Evolutionary conservation across 2,888 invertebrate genomes (phyloP).

Genomic region (Nomada lathburiana): DNA sequence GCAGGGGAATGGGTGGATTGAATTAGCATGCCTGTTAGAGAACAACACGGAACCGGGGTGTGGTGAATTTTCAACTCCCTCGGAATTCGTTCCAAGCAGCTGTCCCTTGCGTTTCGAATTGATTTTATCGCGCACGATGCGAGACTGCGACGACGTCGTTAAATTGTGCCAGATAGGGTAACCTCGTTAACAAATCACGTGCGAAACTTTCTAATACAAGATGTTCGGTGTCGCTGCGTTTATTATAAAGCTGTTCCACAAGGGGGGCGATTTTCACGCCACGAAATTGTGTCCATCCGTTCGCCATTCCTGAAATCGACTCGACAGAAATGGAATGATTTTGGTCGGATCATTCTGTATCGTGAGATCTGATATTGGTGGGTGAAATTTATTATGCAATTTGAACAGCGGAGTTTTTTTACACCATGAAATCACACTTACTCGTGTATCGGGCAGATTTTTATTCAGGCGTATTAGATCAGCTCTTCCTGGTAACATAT

Average conservation of each 20-base stretch:
- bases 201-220: conserved; percentile 55
- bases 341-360: background rate
- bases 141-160: conserved; percentile 22
- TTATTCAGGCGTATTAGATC: too few species aligned
- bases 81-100: conserved; percentile 17
- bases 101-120: conserved; percentile 34
- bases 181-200: conserved; percentile 66
- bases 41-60: conserved; percentile 8
- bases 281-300: conserved; percentile 25
- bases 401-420: too few species aligned
- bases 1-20: background rate
- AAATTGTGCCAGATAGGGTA: conserved; percentile 37
- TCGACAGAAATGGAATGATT: conserved; percentile 24
- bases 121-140: conserved; percentile 54
- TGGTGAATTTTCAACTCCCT: background rate
- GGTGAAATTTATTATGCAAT: background rate
- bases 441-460: too few species aligned
- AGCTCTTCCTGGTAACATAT: too few species aligned
- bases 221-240: conserved; percentile 18
- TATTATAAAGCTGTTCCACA: conserved; percentile 12
- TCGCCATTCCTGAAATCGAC: conserved; percentile 11
- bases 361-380: conserved; percentile 8
- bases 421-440: too few species aligned
- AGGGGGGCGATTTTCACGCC: background rate
- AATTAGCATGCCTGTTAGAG: conserved; percentile 31